phyloP scores from a whole-genome alignment of 2,113 vertebrate genomes.

The Mystacornis crossleyi region DNA sequence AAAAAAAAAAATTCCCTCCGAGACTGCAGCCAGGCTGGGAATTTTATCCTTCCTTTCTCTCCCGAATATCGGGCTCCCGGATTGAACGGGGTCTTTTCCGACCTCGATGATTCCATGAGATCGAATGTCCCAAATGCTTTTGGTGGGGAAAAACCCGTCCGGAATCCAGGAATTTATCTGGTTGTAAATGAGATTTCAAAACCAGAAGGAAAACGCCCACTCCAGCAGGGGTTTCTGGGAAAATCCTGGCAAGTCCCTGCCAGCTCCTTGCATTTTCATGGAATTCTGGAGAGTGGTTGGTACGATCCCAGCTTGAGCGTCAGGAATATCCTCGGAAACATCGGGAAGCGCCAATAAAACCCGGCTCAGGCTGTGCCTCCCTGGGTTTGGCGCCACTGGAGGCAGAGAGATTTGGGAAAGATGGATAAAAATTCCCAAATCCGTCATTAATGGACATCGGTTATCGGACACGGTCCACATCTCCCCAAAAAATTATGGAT shows the following conservation, averaged over 20 bases:
- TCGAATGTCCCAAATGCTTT: not conserved
- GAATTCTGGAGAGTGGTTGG: not conserved
- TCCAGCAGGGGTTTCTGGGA: not conserved
- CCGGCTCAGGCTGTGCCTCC: not conserved
- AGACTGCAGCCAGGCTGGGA: not conserved
- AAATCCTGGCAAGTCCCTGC: not conserved
- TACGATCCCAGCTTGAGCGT: not conserved
- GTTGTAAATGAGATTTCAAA: not conserved
- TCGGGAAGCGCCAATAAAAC: not conserved
- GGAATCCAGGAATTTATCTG: not conserved
- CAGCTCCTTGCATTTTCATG: not conserved
- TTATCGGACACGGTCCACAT: not conserved
- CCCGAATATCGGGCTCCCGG: fast-evolving
- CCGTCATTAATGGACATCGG: fast-evolving
- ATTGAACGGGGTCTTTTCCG: fast-evolving
- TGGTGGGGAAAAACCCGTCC: not conserved
- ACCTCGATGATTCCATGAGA: not conserved
- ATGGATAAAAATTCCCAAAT: not conserved
- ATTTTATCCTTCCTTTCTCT: not conserved
- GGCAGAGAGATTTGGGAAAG: not conserved
- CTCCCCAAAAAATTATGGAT: not conserved
- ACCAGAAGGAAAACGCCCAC: not conserved
- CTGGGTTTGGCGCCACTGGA: not conserved
- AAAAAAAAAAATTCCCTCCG: not conserved
- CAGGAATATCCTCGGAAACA: not conserved